These are phyloP conservation scores for Steatocranus sp. DNA, from an alignment of 2,797 vertebrate genomes.

Conservation along the genomic window DNA sequence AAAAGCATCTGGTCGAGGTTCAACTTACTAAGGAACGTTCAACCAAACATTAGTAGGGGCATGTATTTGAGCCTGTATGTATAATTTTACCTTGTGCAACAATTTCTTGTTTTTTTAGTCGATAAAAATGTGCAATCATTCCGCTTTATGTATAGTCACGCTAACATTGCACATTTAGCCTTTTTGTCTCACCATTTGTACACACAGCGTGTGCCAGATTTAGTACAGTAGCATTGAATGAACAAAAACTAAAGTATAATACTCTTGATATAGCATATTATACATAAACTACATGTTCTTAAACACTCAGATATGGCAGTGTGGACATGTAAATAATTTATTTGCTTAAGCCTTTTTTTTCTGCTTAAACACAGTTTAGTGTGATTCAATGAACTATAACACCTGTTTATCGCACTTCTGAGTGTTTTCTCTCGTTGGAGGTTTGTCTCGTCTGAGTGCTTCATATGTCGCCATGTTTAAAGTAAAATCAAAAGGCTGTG, in stretches of 20 bases:
- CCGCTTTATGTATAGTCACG: not conserved
- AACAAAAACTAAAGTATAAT: not conserved
- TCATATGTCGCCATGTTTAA: constrained; percentile 23
- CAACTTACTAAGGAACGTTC: not conserved
- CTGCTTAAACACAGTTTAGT: not conserved
- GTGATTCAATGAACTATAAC: not conserved
- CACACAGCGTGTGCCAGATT: not conserved
- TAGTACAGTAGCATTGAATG: not conserved
- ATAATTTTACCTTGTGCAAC: not conserved
- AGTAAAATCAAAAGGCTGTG: constrained; percentile 33
- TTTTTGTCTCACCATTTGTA: not conserved
- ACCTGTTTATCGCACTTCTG: not conserved
- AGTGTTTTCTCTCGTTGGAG: not conserved
- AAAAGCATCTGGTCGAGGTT: not conserved
- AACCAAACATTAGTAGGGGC: not conserved
- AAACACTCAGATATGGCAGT: not conserved
- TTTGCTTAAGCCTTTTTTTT: not conserved
- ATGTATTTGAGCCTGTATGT: not conserved
- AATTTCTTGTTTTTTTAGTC: not conserved
- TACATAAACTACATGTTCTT: not conserved
- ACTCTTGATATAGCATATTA: not conserved
- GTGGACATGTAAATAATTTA: not conserved
- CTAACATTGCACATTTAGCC: not conserved
- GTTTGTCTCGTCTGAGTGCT: not conserved
- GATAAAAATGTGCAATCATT: not conserved